phyloP scores from a whole-genome alignment of 1,140 invertebrate genomes.

The Stenopsyche tienmushanensis region DNA sequence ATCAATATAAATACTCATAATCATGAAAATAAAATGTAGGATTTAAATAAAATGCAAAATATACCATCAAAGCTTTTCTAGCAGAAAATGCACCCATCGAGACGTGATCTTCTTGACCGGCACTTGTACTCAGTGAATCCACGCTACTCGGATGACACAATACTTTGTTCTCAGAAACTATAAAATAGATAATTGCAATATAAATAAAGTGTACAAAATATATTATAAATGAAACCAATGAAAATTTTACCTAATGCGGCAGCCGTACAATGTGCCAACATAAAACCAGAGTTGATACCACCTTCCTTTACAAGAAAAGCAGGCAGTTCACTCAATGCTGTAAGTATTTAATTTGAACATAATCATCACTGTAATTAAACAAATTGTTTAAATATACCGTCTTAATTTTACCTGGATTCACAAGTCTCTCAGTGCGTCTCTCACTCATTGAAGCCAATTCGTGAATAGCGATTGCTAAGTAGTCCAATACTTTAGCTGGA shows the following conservation, averaged over 20 bases:
- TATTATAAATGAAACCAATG: background rate
- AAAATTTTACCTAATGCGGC: slow-evolving; percentile 61
- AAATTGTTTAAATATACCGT: slow-evolving; percentile 12
- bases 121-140: slow-evolving; percentile 72
- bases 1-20: background rate
- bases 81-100: slow-evolving; percentile 76
- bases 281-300: slow-evolving; percentile 76
- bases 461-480: slow-evolving; percentile 72
- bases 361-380: too few species aligned
- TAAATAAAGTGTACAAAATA: background rate
- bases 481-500: slow-evolving; percentile 73
- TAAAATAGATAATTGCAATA: slow-evolving; percentile 23
- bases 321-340: slow-evolving; percentile 66
- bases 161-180: slow-evolving; percentile 75
- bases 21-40: background rate
- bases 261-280: slow-evolving; percentile 75
- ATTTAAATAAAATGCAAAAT: background rate
- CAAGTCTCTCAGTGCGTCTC: slow-evolving; percentile 66
- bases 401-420: slow-evolving; percentile 70
- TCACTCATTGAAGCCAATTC: slow-evolving; percentile 75
- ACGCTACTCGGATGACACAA: slow-evolving; percentile 73
- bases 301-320: slow-evolving; percentile 71
- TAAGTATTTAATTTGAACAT: too few species aligned
- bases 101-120: slow-evolving; percentile 77
- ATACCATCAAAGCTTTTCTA: slow-evolving; percentile 60